Base-by-base conservation (phyloP, 2,113 vertebrate species). In the Dasyurus viverrinus region DNA sequence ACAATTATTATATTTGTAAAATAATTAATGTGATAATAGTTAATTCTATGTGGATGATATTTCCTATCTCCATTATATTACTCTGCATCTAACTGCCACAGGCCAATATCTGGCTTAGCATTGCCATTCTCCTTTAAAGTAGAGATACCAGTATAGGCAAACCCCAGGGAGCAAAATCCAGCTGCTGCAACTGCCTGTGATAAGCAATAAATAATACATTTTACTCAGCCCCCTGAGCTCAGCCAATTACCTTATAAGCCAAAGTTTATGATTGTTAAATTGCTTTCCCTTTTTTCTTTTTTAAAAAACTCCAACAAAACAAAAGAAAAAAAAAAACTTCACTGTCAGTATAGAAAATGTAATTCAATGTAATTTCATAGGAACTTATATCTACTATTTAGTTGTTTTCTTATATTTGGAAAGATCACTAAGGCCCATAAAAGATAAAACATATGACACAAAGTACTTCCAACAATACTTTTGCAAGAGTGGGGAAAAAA, bases 401-500 rank as follows among this genome's bases (percentile, higher is more conserved):
- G 90, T 68, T 96, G 8, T 97, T 96, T 94, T 90, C 84, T 93
- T 57, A 48, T n/a, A 93, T 90, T 92, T 54, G 53, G 23, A 94
- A 95, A 24, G 68, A 91, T 96, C 36, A 50, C 76, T 10, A 94
- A 93, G 30, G 0, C 24, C 3, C 48, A 60, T 90, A 89, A 76
- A 93, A 89, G 54, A 60, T 92, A 60, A 89, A 93, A 47, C 92
- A 57, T 91, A 95, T 93, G 90, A 95, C 97, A 54, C 93, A 48
- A 91, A 47, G 93, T 30, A 92, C 95, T 96, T 97, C 23, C 1
- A 94, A 89, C 95, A 92, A 92, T 53, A 16, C 9, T 94, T 95
- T 96, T 90, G 11, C 8, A 95, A 92, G 57, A 96, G 93, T 76
- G 92, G 95, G 26, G 96, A 90, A 68, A 96, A 84, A 25, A 96